A percentile compares a stretch with the other conserved stretches of the same genome.
These are phyloP conservation scores for Bryconaethiops microstoma DNA, from an alignment of 2,797 vertebrate genomes.

Conservation along the genomic window DNA sequence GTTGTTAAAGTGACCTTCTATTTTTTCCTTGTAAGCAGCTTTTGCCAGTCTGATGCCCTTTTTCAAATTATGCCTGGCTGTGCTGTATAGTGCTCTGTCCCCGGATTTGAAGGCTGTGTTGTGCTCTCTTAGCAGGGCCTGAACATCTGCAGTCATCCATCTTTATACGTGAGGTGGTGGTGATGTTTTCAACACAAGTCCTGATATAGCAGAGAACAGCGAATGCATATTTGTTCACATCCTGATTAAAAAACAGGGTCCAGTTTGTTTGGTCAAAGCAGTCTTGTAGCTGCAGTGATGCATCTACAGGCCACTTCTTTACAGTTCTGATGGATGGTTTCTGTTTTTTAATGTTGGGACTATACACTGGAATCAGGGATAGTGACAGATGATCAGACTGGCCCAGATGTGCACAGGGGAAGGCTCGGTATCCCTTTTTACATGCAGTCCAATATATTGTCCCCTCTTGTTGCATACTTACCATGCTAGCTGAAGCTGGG, in stretches of 20 bases:
- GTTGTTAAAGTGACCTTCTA: constrained; percentile 1
- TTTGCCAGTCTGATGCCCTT: constrained; percentile 5
- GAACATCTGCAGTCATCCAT: constrained; percentile 12
- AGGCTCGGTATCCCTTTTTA: neutral
- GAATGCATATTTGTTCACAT: neutral
- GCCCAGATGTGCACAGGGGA: neutral
- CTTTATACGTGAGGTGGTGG: no score
- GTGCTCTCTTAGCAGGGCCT: neutral
- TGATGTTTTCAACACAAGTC: constrained; percentile 18
- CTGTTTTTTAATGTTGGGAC: constrained; percentile 11
- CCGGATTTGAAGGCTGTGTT: constrained; percentile 15
- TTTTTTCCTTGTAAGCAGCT: constrained; percentile 16
- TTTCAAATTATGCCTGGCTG: neutral
- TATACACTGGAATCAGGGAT: constrained; percentile 6
- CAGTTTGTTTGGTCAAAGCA: constrained; percentile 8
- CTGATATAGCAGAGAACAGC: neutral
- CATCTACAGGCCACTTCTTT: constrained; percentile 1
- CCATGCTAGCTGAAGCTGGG: neutral
- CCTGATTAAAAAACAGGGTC: neutral
- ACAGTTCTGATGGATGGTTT: neutral
- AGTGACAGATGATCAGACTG: constrained; percentile 9
- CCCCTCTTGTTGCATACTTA: constrained; percentile 1
- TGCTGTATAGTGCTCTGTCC: neutral
- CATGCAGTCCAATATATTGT: neutral
- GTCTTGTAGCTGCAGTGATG: constrained; percentile 14